These are phyloP conservation scores for Clistopyga incitator DNA, from an alignment of 2,888 invertebrate species.

Conservation along the genomic window DNA sequence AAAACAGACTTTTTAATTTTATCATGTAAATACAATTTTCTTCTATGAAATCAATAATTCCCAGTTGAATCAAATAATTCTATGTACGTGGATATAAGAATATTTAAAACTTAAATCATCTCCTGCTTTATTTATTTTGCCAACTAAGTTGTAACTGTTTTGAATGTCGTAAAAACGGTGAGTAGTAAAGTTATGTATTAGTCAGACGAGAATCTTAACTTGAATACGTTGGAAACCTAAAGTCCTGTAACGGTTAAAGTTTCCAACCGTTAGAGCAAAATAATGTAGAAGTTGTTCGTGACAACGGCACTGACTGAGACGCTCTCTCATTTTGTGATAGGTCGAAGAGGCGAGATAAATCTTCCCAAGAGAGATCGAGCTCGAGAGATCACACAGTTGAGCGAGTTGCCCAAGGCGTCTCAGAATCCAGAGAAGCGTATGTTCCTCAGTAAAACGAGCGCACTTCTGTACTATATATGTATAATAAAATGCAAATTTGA, in stretches of 20 bases:
- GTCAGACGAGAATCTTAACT: conserved; percentile 38
- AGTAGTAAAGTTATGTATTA: conserved; percentile 46
- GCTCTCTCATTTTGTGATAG: conserved; percentile 54
- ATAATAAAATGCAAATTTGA: conserved; percentile 10
- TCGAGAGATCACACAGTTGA: conserved; percentile 42
- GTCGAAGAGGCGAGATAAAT: conserved; percentile 57
- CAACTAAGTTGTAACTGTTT: background rate
- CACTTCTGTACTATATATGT: background rate
- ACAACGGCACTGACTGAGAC: conserved; percentile 44
- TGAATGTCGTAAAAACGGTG: background rate
- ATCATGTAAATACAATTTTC: too few relatives aligned
- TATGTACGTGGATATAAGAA: background rate
- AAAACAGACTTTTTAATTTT: too few relatives aligned
- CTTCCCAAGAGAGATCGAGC: conserved; percentile 55
- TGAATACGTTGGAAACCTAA: conserved; percentile 34
- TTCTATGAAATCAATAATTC: background rate
- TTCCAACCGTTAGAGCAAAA: conserved; percentile 37
- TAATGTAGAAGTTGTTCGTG: conserved; percentile 42
- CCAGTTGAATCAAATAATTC: background rate
- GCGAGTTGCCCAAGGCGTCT: conserved; percentile 52
- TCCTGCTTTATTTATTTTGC: too few relatives aligned
- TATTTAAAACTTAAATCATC: background rate
- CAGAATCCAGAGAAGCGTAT: conserved; percentile 30
- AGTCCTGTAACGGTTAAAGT: conserved; percentile 29
- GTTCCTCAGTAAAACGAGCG: conserved; percentile 26